phyloP scores from a whole-genome alignment of 2,797 vertebrate species.

The Paratrypauchen microcephalus region DNA sequence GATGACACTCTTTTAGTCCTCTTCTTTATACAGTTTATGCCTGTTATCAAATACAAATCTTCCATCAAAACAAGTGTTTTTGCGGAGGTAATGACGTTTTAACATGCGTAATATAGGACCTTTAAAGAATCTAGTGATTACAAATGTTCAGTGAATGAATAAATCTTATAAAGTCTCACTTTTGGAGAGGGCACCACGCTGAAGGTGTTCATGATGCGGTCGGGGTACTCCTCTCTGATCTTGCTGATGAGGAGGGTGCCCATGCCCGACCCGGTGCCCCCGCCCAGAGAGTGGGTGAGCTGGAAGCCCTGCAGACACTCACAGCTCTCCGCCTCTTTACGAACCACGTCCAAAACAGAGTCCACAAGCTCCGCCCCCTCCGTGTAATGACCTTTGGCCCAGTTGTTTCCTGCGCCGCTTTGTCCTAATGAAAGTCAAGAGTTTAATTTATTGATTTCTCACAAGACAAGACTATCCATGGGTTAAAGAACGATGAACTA shows the following conservation, averaged over 20 bases:
- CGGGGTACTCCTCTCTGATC: constrained; percentile 88
- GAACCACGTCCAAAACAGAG: constrained; percentile 74
- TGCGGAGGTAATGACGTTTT: no score
- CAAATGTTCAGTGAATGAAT: no score
- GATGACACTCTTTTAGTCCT: no score
- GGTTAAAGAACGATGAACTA: no score
- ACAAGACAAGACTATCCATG: not conserved
- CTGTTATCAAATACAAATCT: no score
- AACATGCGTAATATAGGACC: no score
- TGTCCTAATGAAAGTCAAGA: constrained; percentile 67
- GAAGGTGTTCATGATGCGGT: constrained; percentile 91
- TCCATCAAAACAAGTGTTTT: no score
- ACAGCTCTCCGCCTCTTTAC: constrained; percentile 75
- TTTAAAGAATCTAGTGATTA: no score
- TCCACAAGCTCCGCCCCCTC: constrained; percentile 77
- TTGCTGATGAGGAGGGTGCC: constrained; percentile 89
- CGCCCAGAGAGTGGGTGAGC: constrained; percentile 79
- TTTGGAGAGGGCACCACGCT: constrained; percentile 85
- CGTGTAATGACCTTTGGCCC: constrained; percentile 80
- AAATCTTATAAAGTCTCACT: constrained; percentile 29
- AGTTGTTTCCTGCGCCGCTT: constrained; percentile 80
- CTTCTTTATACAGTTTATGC: no score
- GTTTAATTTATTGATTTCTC: not conserved
- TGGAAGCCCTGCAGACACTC: constrained; percentile 79
- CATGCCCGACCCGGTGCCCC: constrained; percentile 88